Evolutionary conservation across 2,797 vertebrate genomes (phyloP).

Genomic region (Phataginus tricuspis): DNA sequence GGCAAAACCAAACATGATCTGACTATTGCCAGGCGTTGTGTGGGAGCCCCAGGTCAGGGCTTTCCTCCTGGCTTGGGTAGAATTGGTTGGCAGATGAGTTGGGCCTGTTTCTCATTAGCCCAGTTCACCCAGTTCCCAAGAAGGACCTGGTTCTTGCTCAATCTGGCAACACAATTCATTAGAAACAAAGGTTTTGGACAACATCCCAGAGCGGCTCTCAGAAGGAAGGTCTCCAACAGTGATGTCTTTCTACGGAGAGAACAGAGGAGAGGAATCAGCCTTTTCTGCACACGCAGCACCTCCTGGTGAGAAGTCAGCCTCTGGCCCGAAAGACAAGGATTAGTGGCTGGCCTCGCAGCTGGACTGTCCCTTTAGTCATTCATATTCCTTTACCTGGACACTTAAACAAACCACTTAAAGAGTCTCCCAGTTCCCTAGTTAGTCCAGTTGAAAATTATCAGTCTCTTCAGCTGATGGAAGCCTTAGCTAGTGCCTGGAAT

Average conservation of each 20-base stretch:
- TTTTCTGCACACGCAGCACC: not conserved
- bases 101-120: slow-evolving; percentile 26
- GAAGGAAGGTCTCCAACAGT: not conserved
- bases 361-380: not conserved
- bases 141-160: not conserved
- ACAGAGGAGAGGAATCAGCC: not conserved
- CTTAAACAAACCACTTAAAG: not conserved
- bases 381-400: not conserved
- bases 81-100: not conserved
- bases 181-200: not conserved
- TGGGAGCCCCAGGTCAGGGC: not conserved
- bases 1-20: not conserved
- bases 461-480: not conserved
- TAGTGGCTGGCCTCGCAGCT: not conserved
- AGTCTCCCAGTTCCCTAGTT: not conserved
- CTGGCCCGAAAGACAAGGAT: not conserved
- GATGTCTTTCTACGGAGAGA: not conserved
- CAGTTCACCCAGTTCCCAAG: not conserved
- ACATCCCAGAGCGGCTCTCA: not conserved
- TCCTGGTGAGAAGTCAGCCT: not conserved
- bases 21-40: accelerated
- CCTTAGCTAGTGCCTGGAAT: not conserved
- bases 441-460: not conserved
- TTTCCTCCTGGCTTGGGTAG: not conserved
- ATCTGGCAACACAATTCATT: not conserved